These are phyloP conservation scores for Pampus argenteus DNA, from an alignment of 2,797 vertebrate species.

Conservation along the genomic window DNA sequence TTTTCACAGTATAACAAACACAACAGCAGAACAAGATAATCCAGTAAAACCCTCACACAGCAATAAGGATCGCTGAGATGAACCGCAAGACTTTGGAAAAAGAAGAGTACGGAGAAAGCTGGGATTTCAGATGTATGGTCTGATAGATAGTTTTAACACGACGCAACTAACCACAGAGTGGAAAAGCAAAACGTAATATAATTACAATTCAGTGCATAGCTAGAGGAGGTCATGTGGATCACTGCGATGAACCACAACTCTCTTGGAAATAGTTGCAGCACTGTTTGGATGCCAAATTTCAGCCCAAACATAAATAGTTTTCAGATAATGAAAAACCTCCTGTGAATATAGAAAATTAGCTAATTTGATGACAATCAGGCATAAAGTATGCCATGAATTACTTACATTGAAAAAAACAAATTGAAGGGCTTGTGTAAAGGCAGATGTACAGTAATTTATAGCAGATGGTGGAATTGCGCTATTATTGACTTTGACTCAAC, in stretches of 20 bases:
- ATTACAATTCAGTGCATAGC: conserved; percentile 1
- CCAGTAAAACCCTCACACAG: conserved; percentile 9
- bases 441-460: not conserved
- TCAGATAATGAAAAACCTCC: no score
- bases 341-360: no score
- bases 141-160: conserved; percentile 33
- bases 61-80: conserved; percentile 10
- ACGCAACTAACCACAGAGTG: conserved; percentile 38
- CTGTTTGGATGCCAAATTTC: conserved; percentile 24
- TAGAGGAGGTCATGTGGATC: conserved; percentile 14
- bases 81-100: conserved; percentile 16
- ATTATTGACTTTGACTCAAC: no score
- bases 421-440: no score
- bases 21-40: conserved; percentile 24
- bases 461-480: not conserved
- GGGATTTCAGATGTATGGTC: conserved; percentile 11
- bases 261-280: conserved; percentile 13
- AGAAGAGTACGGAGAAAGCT: conserved; percentile 24
- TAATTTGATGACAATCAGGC: no score
- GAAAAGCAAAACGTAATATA: conserved; percentile 11
- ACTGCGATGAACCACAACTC: conserved; percentile 24
- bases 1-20: conserved; percentile 27
- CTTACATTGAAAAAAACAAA: not conserved
- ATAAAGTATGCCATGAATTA: not conserved
- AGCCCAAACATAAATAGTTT: no score